These are phyloP conservation scores for Drosophila colorata DNA, from an alignment of 2,888 invertebrate genomes.

Conservation along the genomic window DNA sequence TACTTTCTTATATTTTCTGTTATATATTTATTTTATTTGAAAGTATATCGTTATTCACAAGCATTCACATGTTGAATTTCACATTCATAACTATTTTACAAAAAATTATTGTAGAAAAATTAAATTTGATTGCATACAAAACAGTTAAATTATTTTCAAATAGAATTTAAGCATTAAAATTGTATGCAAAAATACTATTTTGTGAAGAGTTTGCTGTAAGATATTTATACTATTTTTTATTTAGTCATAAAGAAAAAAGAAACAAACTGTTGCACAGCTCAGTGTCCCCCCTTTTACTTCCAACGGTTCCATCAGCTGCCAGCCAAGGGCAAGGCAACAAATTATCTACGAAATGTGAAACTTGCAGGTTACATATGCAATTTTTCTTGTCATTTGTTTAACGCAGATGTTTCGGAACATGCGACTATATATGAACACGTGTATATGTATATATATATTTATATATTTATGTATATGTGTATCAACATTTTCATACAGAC, in stretches of 20 bases:
- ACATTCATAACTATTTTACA: constrained; percentile 4
- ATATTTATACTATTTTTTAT: too few species aligned
- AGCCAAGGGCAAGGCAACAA: constrained; percentile 21
- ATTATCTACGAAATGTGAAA: constrained; percentile 38
- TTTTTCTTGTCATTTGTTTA: constrained; percentile 68
- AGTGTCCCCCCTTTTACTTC: background rate
- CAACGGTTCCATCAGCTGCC: background rate
- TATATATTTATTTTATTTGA: background rate
- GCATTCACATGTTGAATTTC: constrained; percentile 16
- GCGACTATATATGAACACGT: constrained; percentile 36
- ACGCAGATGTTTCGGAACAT: constrained; percentile 57
- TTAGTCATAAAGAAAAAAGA: background rate
- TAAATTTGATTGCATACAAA: background rate
- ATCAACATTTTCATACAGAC: constrained; percentile 12
- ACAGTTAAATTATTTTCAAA: constrained; percentile 1
- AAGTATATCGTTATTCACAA: constrained; percentile 5
- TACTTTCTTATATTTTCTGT: too few species aligned
- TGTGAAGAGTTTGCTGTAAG: too few species aligned
- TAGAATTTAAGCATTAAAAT: background rate
- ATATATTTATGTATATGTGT: constrained; percentile 8
- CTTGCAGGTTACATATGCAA: constrained; percentile 64
- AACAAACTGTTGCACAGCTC: constrained; percentile 3
- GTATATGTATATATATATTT: constrained; percentile 15
- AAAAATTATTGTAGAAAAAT: background rate
- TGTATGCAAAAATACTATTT: background rate